A percentile compares a stretch with the other conserved stretches of the same genome.
Conservation (phyloP, 92 coral and sea anemone genomes). For the Plumapathes pennacea region DNA sequence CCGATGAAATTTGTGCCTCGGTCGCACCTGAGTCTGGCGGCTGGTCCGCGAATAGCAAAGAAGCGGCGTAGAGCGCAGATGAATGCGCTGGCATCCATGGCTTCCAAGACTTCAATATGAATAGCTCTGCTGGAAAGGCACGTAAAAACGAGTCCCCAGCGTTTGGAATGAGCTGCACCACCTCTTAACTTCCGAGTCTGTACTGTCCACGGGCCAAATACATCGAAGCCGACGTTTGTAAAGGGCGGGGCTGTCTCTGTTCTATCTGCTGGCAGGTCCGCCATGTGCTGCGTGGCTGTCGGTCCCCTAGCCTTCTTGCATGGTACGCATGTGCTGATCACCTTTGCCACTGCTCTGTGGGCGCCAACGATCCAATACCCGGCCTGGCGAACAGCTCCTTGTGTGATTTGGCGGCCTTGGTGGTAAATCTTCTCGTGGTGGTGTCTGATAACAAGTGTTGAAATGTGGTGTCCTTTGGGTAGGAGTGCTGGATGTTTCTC, state of each 20-base stretch:
- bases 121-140: conserved; percentile 8
- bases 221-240: conserved; percentile 35
- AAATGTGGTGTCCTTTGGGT: no score
- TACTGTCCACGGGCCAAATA: conserved; percentile 26
- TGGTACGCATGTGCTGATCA: conserved; percentile 8
- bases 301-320: conserved; percentile 12
- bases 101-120: no score
- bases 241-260: conserved; percentile 16
- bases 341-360: conserved; percentile 22
- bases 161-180: conserved; percentile 4
- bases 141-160: conserved; percentile 43
- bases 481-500: no score
- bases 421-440: no score
- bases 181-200: conserved; percentile 16
- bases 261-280: conserved; percentile 24
- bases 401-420: conserved; percentile 10
- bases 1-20: no score
- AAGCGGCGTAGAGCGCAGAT: no score
- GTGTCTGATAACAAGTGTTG: no score
- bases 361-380: conserved; percentile 32
- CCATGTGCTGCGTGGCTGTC: conserved; percentile 4
- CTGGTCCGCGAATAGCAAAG: no score
- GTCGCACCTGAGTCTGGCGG: no score
- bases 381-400: conserved; percentile 29
- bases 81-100: no score